phyloP scores from a whole-genome alignment of 1,140 invertebrate genomes.

The Penaeus vannamei region DNA sequence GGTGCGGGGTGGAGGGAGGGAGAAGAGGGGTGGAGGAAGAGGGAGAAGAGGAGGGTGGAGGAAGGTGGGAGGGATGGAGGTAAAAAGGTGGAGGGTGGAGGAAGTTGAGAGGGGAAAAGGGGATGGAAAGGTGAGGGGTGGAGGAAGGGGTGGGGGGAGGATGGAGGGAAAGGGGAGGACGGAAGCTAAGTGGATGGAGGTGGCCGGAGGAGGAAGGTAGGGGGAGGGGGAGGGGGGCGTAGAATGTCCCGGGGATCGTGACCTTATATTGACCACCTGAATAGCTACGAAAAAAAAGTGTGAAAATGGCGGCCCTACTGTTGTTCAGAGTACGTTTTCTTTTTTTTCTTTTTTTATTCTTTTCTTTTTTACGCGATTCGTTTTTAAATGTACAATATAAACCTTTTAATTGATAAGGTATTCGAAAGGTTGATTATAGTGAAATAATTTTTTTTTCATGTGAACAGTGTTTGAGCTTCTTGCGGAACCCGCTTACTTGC shows the following conservation, averaged over 20 bases:
- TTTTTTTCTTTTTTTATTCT: too few relatives aligned
- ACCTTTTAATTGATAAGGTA: too few relatives aligned
- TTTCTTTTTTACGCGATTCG: too few relatives aligned
- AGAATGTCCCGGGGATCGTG: neutral
- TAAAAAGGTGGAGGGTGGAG: neutral
- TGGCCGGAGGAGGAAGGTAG: neutral
- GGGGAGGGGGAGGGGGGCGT: neutral
- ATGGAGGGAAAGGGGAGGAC: neutral
- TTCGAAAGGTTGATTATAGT: too few relatives aligned
- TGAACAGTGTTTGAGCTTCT: neutral
- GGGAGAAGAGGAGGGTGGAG: slow-evolving; percentile 16
- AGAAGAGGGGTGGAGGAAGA: neutral
- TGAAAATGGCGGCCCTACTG: neutral
- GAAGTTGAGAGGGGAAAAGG: neutral
- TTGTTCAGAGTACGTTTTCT: too few relatives aligned
- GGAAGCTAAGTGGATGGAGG: neutral
- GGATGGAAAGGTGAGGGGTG: neutral
- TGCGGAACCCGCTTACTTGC: too few relatives aligned
- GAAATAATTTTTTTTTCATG: neutral
- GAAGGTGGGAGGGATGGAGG: neutral
- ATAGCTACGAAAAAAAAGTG: neutral
- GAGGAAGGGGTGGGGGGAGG: slow-evolving; percentile 4
- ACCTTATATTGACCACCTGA: too few relatives aligned
- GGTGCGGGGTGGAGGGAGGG: neutral
- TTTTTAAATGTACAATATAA: too few relatives aligned